A percentile compares a stretch with the other conserved stretches of the same genome.
phyloP scores from a whole-genome alignment of 1,140 invertebrate genomes.

The Scaptomyza montana region DNA sequence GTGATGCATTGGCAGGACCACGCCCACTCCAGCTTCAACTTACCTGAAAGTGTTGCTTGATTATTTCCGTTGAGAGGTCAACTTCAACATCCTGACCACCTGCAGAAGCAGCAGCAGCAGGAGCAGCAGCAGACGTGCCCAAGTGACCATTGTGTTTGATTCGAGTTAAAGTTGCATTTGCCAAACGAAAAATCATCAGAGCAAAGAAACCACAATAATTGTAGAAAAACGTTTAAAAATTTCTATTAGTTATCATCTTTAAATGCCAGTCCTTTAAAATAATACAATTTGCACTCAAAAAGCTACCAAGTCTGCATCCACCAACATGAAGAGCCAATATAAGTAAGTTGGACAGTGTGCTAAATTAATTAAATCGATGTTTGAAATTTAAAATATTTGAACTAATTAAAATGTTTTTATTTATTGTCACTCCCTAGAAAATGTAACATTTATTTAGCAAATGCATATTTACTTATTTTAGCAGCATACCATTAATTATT shows the following conservation, averaged over 20 bases:
- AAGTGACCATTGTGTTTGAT: conserved; percentile 55
- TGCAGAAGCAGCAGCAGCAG: conserved; percentile 46
- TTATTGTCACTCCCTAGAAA: neutral
- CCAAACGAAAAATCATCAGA: conserved; percentile 35
- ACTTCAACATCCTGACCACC: conserved; percentile 83
- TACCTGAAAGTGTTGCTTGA: conserved; percentile 84
- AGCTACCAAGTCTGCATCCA: conserved; percentile 26
- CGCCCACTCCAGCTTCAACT: conserved; percentile 36
- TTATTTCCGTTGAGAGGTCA: conserved; percentile 84
- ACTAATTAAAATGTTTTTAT: conserved; percentile 55
- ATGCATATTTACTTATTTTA: neutral
- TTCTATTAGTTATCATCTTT: conserved; percentile 72
- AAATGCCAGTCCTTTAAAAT: conserved; percentile 5
- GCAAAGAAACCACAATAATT: conserved; percentile 50
- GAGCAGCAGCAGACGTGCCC: conserved; percentile 64
- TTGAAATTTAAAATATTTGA: conserved; percentile 11
- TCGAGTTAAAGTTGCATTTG: conserved; percentile 50
- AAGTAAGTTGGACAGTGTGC: neutral
- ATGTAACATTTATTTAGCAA: neutral
- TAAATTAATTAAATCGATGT: neutral
- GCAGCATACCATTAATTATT: conserved; percentile 14
- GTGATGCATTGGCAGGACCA: conserved; percentile 8
- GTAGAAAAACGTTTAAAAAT: conserved; percentile 65
- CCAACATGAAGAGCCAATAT: conserved; percentile 25
- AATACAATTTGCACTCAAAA: conserved; percentile 12